Evolutionary conservation across 2,113 vertebrate genomes (phyloP), one percentile per base, ranked within the genome.

Genomic region (Delphinus delphis): DNA sequence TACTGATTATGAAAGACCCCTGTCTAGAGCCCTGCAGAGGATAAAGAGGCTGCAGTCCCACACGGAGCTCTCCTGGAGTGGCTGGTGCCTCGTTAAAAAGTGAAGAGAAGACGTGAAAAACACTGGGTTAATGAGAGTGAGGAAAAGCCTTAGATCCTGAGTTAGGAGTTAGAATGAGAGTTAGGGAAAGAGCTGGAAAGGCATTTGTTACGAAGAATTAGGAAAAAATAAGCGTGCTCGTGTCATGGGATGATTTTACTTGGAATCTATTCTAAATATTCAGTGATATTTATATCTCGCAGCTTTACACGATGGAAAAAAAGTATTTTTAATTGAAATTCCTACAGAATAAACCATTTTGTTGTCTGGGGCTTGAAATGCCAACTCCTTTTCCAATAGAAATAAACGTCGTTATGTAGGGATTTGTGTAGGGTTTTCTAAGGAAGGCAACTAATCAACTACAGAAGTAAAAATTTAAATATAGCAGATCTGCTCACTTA

Each of bases 91-190:
- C 73, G 33, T 2, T 17, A 31, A 44, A n/a, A 63, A 18, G 9
- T 5, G 3, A 23, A 4, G 13, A 67, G 58, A 55, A 50, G 50
- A 47, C 7, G 0, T 33, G 68, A 21, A 50, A 23, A 21, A 21
- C 5, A 0, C 5, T 36, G 7, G 15, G 0, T 63, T 33, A 21
- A 2, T 17, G 2, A 31, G 6, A 58, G 31, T 9, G 4, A 28
- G 41, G 2, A 25, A 23, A 41, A 26, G 10, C 1, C 7, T 2
- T 2, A 20, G 5, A 11, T 31, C 14, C 36, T 23, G 28, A 28
- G 41, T n/a, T 15, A 67, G 12, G 55, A 65, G 26, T 13, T 25
- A 11, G 13, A 73, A 4, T 1, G 4, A 25, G 20, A 28, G 3
- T 13, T 14, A 2, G 14, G 28, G 5, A 11, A 38, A 68, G 26